Percentiles rank a stretch among this genome's conserved stretches.
phyloP scores from a whole-genome alignment of 2,797 vertebrate species.

The Psittacula derbiana region DNA sequence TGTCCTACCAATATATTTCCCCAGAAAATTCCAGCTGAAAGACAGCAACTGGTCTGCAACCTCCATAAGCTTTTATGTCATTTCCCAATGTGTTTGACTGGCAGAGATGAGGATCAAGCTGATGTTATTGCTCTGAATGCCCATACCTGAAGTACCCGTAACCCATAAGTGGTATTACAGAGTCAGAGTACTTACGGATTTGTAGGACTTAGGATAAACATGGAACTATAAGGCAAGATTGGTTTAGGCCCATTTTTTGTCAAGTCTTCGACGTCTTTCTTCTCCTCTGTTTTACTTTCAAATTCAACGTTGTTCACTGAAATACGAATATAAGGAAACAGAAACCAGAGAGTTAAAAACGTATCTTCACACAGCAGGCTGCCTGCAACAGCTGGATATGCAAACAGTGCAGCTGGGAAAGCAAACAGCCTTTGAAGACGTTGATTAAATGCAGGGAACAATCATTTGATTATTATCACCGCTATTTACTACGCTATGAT shows the following conservation, averaged over 20 bases:
- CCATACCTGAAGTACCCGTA: not conserved
- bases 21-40: not conserved
- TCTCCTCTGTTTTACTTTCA: conserved; percentile 89
- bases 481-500: not conserved
- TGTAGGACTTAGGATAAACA: conserved; percentile 92
- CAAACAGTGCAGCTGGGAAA: conserved; percentile 22
- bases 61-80: not conserved
- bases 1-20: not conserved
- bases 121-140: not conserved
- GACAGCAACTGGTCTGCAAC: not conserved
- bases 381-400: conserved; percentile 34
- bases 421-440: not conserved
- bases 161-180: fast-evolving
- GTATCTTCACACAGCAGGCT: not conserved
- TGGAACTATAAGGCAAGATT: conserved; percentile 93
- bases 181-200: conserved; percentile 88
- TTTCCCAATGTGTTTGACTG: not conserved
- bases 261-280: conserved; percentile 84
- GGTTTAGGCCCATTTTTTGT: conserved; percentile 82
- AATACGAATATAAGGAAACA: not conserved
- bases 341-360: conserved; percentile 12
- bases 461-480: not conserved
- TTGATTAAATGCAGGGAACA: conserved; percentile 31
- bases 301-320: conserved; percentile 89
- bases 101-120: not conserved